Percentiles rank a stretch among this genome's conserved stretches.
phyloP scores from a whole-genome alignment of 37 sponge, comb jelly and placozoan species.

The Ianthella basta region DNA sequence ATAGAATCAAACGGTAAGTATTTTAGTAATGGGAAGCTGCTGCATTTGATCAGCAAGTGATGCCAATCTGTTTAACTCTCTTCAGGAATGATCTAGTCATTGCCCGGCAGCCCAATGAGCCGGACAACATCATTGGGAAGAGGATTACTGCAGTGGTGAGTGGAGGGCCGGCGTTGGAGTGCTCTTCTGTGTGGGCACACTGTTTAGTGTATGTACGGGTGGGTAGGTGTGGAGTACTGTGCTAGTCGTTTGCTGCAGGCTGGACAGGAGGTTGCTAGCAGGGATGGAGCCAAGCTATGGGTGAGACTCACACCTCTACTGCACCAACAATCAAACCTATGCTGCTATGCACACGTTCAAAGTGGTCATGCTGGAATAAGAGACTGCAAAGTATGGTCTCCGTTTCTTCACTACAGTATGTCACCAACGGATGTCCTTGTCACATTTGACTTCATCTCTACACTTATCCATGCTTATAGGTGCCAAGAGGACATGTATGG shows the following conservation, averaged over 20 bases:
- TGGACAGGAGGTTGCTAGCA: not conserved
- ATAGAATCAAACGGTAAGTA: constrained; percentile 2
- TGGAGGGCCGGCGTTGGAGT: not conserved
- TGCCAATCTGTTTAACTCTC: not conserved
- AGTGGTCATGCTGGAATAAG: not conserved
- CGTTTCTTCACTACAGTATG: too few relatives aligned
- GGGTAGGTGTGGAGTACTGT: too few relatives aligned
- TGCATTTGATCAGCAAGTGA: not conserved
- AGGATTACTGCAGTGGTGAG: constrained; percentile 21
- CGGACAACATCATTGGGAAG: constrained; percentile 22
- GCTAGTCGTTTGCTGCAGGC: not conserved
- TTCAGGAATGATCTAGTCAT: constrained; percentile 26
- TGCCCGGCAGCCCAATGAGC: not conserved
- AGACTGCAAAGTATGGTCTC: not conserved
- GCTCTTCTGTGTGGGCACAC: not conserved
- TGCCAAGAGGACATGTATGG: constrained; percentile 33
- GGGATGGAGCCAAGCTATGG: not conserved
- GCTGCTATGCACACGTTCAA: too few relatives aligned
- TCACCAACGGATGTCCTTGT: not conserved
- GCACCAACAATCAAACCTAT: too few relatives aligned
- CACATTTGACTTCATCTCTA: not conserved
- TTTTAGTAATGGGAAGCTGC: not conserved
- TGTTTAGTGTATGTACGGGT: not conserved
- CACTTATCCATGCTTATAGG: not conserved
- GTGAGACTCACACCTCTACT: constrained; percentile 10